phyloP scores from a whole-genome alignment of 2,113 vertebrate genomes.

The Taurulus bubalis region DNA sequence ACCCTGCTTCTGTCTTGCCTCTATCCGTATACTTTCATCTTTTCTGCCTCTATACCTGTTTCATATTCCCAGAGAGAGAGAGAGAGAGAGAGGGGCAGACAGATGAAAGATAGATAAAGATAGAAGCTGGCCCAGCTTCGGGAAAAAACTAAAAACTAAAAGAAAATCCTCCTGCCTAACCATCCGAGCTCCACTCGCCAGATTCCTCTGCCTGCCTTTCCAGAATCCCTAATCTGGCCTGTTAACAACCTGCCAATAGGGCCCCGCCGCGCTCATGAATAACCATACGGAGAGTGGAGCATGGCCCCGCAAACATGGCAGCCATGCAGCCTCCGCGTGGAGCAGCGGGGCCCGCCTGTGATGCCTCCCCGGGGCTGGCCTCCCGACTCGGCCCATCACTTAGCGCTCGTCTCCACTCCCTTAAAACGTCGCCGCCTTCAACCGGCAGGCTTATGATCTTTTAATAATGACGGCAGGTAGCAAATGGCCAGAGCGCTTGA shows the following conservation, averaged over 20 bases:
- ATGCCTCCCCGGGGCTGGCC: constrained; percentile 58
- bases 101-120: constrained; percentile 74
- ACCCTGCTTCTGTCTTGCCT: constrained; percentile 58
- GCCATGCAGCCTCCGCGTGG: constrained; percentile 22
- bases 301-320: constrained; percentile 71
- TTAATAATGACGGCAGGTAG: constrained; percentile 73
- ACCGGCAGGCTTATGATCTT: constrained; percentile 69
- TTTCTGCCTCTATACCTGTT: constrained; percentile 51
- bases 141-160: constrained; percentile 5
- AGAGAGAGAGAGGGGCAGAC: constrained; percentile 37
- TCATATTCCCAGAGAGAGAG: constrained; percentile 65
- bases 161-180: constrained; percentile 39
- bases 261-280: constrained; percentile 74
- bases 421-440: constrained; percentile 58
- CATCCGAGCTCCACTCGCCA: constrained; percentile 38
- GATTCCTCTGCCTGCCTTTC: constrained; percentile 62
- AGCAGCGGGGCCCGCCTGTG: constrained; percentile 23
- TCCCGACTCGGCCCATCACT: constrained; percentile 51
- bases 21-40: constrained; percentile 70
- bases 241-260: constrained; percentile 78
- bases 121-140: constrained; percentile 57
- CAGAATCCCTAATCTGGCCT: constrained; percentile 68
- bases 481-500: constrained; percentile 34
- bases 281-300: constrained; percentile 66
- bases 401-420: constrained; percentile 47